Percentiles rank a stretch among this genome's conserved stretches.
Evolutionary conservation across 2,797 vertebrate genomes (phyloP).

Genomic region (Hylomyscus alleni): DNA sequence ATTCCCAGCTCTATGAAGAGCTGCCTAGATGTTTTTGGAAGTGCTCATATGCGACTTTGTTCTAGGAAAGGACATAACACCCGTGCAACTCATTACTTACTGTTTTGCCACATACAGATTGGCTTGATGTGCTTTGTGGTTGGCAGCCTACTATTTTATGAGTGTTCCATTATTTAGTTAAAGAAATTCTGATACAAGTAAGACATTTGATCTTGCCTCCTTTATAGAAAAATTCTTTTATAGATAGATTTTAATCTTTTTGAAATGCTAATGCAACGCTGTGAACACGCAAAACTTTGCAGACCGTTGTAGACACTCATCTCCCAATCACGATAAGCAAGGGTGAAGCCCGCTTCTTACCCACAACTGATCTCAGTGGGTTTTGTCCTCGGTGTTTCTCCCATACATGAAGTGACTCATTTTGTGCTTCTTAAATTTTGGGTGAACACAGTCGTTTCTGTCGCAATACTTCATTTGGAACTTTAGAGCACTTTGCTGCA

Average conservation of each 20-base stretch:
- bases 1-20: neutral
- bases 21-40: neutral
- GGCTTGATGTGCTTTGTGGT: neutral
- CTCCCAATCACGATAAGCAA: neutral
- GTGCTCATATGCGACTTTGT: neutral
- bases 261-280: neutral
- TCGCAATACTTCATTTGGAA: neutral
- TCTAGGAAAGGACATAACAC: neutral
- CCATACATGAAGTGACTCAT: neutral
- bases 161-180: neutral
- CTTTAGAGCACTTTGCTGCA: neutral
- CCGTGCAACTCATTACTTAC: neutral
- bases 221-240: constrained; percentile 27
- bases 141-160: neutral
- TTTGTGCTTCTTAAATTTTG: neutral
- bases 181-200: neutral
- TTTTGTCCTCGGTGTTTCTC: neutral
- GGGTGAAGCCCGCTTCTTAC: neutral
- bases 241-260: neutral
- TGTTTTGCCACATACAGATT: neutral
- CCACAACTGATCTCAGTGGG: neutral
- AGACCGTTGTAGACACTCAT: neutral
- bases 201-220: neutral
- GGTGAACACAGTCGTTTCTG: neutral
- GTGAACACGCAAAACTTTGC: neutral